A percentile compares a stretch with the other conserved stretches of the same genome.
phyloP scores from a whole-genome alignment of 2,797 vertebrate species.

The Acomys russatus region DNA sequence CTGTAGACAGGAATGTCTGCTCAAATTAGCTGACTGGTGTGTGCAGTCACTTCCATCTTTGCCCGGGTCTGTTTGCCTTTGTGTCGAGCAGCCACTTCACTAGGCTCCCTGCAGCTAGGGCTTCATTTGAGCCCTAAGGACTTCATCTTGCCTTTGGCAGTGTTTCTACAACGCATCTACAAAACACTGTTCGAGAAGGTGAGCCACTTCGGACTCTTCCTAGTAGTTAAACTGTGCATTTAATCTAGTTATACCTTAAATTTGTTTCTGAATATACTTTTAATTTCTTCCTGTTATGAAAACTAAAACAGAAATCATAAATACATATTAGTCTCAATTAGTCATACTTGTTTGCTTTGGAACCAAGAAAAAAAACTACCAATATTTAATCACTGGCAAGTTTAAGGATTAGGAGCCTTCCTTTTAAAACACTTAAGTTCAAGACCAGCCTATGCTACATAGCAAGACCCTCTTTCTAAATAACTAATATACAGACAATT shows the following conservation, averaged over 20 bases:
- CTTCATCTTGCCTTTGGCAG: constrained; percentile 4
- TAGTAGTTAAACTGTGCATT: not conserved
- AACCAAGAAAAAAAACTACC: constrained; percentile 31
- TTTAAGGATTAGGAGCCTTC: constrained; percentile 21
- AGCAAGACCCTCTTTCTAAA: not conserved
- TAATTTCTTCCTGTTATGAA: constrained; percentile 16
- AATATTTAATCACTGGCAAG: constrained; percentile 42
- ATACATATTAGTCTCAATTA: constrained; percentile 10
- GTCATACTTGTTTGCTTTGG: constrained; percentile 20
- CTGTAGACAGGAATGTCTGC: not conserved
- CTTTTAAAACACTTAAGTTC: not conserved
- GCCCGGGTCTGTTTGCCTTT: not conserved
- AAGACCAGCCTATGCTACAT: not conserved
- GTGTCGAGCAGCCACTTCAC: not conserved
- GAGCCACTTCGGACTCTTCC: not conserved
- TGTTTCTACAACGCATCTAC: not conserved
- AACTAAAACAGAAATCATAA: constrained; percentile 42
- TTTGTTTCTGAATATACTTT: constrained; percentile 52
- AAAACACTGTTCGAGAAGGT: not conserved
- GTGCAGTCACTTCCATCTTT: constrained; percentile 7
- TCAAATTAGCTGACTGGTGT: not conserved
- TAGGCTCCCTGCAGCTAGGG: not conserved
- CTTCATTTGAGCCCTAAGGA: not conserved
- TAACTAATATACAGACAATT: not conserved
- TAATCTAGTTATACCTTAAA: constrained; percentile 4